phyloP scores from a whole-genome alignment of 35 echinoderm and acorn worm species.

The Holothuria glaberrima region DNA sequence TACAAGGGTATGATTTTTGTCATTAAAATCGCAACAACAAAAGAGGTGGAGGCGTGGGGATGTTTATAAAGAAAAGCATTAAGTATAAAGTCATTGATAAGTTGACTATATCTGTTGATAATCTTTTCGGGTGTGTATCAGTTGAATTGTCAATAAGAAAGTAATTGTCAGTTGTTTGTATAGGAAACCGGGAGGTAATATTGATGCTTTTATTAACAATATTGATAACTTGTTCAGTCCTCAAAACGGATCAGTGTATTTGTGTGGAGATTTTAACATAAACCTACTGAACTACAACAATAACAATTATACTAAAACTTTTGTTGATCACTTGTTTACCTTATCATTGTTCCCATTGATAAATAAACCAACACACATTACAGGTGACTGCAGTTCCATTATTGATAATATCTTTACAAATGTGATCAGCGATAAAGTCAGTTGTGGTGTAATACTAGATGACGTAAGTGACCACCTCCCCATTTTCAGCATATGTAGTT shows the following conservation, averaged over 20 bases:
- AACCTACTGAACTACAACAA: conserved; percentile 16
- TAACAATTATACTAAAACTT: not conserved
- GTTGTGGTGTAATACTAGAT: not conserved
- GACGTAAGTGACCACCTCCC: not conserved
- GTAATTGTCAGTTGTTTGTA: not conserved
- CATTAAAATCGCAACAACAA: conserved; percentile 4
- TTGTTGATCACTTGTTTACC: no score
- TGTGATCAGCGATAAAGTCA: conserved; percentile 20
- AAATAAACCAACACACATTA: no score
- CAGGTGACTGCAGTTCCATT: no score
- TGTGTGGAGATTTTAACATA: conserved; percentile 12
- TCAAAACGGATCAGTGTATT: conserved; percentile 6
- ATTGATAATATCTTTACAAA: not conserved
- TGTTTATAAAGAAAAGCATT: conserved; percentile 15
- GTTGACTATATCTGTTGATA: conserved; percentile 15
- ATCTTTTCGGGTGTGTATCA: not conserved
- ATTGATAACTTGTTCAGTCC: conserved; percentile 17
- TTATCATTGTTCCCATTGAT: no score
- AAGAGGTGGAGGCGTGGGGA: conserved; percentile 22
- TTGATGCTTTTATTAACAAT: conserved; percentile 6
- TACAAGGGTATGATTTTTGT: conserved; percentile 4
- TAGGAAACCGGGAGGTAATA: conserved; percentile 1
- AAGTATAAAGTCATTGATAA: conserved; percentile 15
- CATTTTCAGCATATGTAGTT: conserved; percentile 14
- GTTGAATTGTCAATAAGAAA: conserved; percentile 18